These are phyloP conservation scores for Pseudomyrmex sp. DNA, from an alignment of 1,140 invertebrate genomes.

Conservation along the genomic window DNA sequence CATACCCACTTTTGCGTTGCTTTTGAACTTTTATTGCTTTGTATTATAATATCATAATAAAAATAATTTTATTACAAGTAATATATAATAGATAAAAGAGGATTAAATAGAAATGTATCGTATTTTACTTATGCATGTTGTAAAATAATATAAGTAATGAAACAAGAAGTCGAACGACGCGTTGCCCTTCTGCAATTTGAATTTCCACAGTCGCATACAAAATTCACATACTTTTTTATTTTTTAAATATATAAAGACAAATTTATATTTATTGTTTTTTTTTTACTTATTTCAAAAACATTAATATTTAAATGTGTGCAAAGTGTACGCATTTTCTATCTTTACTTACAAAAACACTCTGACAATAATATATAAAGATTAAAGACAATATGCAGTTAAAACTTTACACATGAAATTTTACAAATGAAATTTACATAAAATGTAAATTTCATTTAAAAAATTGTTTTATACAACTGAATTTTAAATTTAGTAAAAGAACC, in stretches of 20 bases:
- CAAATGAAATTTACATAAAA: no score
- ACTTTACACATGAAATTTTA: no score
- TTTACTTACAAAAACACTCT: no score
- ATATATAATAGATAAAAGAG: conserved; percentile 20
- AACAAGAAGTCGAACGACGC: conserved; percentile 11
- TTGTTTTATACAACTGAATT: neutral
- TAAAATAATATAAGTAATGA: conserved; percentile 4
- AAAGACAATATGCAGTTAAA: no score
- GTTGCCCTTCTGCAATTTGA: conserved; percentile 38
- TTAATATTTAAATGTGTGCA: neutral
- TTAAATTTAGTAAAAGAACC: neutral
- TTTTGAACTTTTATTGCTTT: conserved; percentile 35
- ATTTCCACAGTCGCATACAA: neutral
- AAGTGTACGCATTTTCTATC: no score
- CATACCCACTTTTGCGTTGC: neutral
- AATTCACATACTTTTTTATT: neutral
- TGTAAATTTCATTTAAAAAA: no score
- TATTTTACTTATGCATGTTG: conserved; percentile 44
- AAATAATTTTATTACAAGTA: neutral
- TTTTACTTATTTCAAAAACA: neutral
- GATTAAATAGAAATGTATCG: conserved; percentile 13
- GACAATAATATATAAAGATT: no score
- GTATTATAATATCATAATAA: conserved; percentile 18
- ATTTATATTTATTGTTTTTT: neutral
- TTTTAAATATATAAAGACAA: neutral